phyloP scores from a whole-genome alignment of 2,797 vertebrate genomes.

The Toxotes lorentzi region DNA sequence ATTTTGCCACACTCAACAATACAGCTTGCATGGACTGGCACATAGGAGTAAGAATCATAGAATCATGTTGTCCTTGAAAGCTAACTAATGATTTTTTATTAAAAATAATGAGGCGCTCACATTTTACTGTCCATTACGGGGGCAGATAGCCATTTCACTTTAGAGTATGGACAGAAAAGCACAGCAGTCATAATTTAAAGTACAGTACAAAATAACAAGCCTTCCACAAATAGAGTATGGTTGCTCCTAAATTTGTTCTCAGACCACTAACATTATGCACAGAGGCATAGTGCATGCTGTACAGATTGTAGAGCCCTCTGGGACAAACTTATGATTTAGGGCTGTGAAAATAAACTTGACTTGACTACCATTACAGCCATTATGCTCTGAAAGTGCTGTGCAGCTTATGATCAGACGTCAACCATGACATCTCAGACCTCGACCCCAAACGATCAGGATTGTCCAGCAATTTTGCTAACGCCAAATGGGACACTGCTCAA shows the following conservation, averaged over 20 bases:
- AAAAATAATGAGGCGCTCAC: slow-evolving; percentile 24
- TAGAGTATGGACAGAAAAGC: not conserved
- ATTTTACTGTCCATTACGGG: slow-evolving; percentile 9
- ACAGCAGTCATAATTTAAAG: not conserved
- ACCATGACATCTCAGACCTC: not conserved
- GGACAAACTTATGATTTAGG: not conserved
- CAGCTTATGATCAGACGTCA: not conserved
- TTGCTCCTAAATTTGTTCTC: not conserved
- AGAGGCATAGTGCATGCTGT: not conserved
- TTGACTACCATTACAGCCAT: slow-evolving; percentile 11
- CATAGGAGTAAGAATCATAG: not conserved
- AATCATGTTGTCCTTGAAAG: slow-evolving; percentile 1
- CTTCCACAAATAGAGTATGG: not conserved
- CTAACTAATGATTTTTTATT: not conserved
- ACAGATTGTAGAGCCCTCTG: not conserved
- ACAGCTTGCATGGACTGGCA: not conserved
- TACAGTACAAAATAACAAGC: not conserved
- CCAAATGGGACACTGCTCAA: not conserved
- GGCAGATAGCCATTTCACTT: not conserved
- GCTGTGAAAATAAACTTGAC: not conserved
- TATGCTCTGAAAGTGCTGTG: not conserved
- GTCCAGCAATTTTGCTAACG: not conserved
- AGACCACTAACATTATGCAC: not conserved
- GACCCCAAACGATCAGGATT: not conserved
- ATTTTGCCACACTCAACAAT: slow-evolving; percentile 11